A percentile compares a stretch with the other conserved stretches of the same genome.
Conservation (phyloP, 2,888 invertebrate genomes). For the Plusia festucae region DNA sequence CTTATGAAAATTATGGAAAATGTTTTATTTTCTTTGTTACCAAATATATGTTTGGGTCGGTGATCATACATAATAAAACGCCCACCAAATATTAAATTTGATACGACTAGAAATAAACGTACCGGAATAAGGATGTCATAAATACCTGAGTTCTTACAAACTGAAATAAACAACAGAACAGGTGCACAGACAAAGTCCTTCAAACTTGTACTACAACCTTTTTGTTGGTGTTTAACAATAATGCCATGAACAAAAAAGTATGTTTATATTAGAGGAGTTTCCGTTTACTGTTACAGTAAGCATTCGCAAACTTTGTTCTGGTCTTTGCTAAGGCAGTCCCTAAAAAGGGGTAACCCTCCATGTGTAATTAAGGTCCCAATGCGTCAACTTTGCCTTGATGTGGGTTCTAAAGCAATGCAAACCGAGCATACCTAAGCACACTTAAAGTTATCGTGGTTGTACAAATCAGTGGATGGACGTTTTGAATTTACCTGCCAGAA, state of each 20-base stretch:
- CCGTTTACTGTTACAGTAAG: slow-evolving; percentile 51
- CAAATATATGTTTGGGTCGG: not conserved
- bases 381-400: slow-evolving; percentile 80
- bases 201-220: slow-evolving; percentile 7
- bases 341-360: slow-evolving; percentile 73
- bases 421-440: slow-evolving; percentile 62
- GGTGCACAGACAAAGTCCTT: not conserved
- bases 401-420: slow-evolving; percentile 76
- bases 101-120: not conserved
- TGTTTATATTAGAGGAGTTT: slow-evolving; percentile 32
- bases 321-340: slow-evolving; percentile 67
- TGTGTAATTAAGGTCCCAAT: slow-evolving; percentile 79
- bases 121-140: not conserved
- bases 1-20: not conserved
- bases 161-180: not conserved
- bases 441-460: slow-evolving; percentile 45
- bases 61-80: not conserved
- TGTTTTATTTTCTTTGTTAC: too few species aligned
- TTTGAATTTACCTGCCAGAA: slow-evolving; percentile 54
- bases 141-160: not conserved
- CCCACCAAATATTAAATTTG: not conserved
- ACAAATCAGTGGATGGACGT: slow-evolving; percentile 48
- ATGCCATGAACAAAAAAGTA: slow-evolving; percentile 22
- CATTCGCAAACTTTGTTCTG: slow-evolving; percentile 72
- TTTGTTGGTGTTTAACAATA: slow-evolving; percentile 7